These are phyloP conservation scores for Vimba vimba DNA, from an alignment of 2,113 vertebrate species.

Conservation along the genomic window DNA sequence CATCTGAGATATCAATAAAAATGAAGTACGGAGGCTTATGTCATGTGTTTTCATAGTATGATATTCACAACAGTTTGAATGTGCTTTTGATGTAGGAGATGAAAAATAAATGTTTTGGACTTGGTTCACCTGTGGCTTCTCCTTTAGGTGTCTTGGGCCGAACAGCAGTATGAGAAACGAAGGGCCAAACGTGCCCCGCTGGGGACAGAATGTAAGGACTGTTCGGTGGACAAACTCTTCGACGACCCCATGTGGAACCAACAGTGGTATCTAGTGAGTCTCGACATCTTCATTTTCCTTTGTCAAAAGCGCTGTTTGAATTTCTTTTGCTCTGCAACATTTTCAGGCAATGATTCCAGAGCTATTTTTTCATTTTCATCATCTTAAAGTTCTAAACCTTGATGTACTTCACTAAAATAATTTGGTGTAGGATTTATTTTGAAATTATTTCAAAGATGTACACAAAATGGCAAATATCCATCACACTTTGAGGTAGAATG, in stretches of 20 bases:
- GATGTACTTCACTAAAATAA: background rate
- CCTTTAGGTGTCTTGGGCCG: conserved; percentile 91
- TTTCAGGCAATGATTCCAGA: background rate
- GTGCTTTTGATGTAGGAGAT: no score
- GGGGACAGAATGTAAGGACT: conserved; percentile 72
- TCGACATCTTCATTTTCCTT: background rate
- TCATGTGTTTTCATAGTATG: no score
- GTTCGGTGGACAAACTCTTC: conserved; percentile 86
- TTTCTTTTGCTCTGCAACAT: background rate
- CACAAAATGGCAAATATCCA: background rate
- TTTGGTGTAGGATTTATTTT: background rate
- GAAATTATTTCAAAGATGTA: background rate
- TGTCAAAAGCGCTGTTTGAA: background rate
- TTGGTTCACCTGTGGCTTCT: background rate
- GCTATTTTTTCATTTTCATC: background rate
- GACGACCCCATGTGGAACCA: conserved; percentile 98
- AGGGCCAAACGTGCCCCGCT: conserved; percentile 82
- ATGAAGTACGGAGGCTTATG: background rate
- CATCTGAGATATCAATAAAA: background rate
- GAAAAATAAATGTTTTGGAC: background rate
- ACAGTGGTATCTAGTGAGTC: conserved; percentile 98
- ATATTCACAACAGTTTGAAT: background rate
- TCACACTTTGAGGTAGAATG: background rate
- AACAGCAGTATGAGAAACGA: conserved; percentile 94
- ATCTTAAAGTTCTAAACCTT: background rate